A percentile compares a stretch with the other conserved stretches of the same genome.
phyloP scores from a whole-genome alignment of 2,797 vertebrate genomes.

The Babyrousa celebensis region DNA sequence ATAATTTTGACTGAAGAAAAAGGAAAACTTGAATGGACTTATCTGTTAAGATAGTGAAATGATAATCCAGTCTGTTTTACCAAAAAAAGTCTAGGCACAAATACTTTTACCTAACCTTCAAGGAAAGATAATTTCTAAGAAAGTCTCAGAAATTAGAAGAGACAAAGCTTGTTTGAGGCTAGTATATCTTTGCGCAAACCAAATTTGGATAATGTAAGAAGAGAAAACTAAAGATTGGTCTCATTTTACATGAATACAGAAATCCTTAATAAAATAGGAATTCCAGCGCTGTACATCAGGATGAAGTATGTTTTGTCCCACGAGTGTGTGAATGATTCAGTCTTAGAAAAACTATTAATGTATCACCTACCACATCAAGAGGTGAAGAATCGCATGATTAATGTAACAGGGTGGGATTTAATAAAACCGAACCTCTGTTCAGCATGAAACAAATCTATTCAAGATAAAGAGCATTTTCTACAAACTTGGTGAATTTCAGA shows the following conservation, averaged over 20 bases:
- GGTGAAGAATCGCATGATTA: neutral
- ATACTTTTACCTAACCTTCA: neutral
- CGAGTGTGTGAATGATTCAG: neutral
- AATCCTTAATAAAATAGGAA: conserved; percentile 27
- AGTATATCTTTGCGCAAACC: neutral
- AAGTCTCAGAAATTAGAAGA: neutral
- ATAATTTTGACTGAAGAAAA: neutral
- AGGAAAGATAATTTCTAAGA: neutral
- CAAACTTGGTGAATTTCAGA: neutral
- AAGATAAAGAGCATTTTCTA: neutral
- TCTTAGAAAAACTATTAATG: neutral
- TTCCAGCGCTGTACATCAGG: neutral
- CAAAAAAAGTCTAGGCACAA: neutral
- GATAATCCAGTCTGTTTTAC: neutral
- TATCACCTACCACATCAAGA: neutral
- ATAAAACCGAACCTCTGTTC: neutral
- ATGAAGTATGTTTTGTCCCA: neutral
- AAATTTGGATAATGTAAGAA: neutral
- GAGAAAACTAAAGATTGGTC: neutral
- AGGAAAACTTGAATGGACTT: neutral
- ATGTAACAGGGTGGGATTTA: neutral
- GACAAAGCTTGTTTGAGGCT: neutral
- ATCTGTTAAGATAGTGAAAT: neutral
- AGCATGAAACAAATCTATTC: neutral
- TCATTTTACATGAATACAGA: neutral